Evolutionary conservation across 2,797 vertebrate genomes (phyloP).

Genomic region (Staurois parvus): DNA sequence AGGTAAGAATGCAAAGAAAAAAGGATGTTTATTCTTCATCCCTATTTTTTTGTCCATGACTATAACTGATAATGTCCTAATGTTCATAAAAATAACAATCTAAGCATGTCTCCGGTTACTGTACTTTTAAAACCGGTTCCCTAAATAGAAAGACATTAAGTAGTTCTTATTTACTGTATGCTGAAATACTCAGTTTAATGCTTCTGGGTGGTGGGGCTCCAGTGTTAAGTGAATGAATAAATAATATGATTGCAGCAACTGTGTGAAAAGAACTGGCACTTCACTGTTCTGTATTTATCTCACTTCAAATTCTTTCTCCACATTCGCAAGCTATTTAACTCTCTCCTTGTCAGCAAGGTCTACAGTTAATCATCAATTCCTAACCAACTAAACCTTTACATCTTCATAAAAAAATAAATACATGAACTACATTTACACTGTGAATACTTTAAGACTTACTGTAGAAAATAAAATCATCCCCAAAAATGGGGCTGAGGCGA

Average conservation of each 20-base stretch:
- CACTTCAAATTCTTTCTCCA: constrained; percentile 2
- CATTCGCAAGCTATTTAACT: not conserved
- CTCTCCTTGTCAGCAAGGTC: too few species aligned
- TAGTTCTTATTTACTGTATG: constrained; percentile 36
- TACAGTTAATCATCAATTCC: too few species aligned
- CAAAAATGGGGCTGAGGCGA: too few species aligned
- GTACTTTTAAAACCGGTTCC: constrained; percentile 36
- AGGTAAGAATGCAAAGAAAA: not conserved
- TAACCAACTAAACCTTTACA: too few species aligned
- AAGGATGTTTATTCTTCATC: constrained; percentile 33
- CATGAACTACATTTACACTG: too few species aligned
- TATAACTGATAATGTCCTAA: constrained; percentile 41
- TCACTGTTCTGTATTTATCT: constrained; percentile 4
- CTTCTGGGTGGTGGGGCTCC: constrained; percentile 11
- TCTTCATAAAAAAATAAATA: too few species aligned
- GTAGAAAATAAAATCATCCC: too few species aligned
- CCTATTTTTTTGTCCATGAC: constrained; percentile 7
- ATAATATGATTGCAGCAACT: constrained; percentile 24
- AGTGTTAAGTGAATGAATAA: constrained; percentile 13
- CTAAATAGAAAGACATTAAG: constrained; percentile 50
- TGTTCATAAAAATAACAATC: constrained; percentile 52
- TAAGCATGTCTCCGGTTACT: constrained; percentile 38
- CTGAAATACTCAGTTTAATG: not conserved
- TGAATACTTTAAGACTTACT: too few species aligned
- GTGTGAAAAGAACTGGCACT: not conserved